Base-by-base conservation (phyloP, 2,113 vertebrate species). In the Poecile atricapillus region DNA sequence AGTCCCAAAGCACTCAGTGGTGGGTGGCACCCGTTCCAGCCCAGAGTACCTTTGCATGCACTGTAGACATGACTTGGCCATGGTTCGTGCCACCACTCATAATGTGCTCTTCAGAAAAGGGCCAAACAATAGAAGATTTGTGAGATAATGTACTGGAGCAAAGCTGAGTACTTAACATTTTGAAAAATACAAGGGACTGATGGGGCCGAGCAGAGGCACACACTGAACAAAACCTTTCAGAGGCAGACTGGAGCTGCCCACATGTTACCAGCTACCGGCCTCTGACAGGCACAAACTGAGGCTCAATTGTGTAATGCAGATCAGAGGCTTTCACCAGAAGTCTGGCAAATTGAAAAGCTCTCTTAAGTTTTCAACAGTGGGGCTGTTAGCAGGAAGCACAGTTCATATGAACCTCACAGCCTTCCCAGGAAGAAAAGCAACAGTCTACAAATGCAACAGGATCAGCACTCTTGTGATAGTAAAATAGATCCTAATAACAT, bases 161-260 rank as follows among this genome's bases (percentile, higher is more conserved):
- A 76, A 94, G 76, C 73, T 67, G 71, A 94, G 84, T 55, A 92
- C 68, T 95, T 93, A 85, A 83, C 93, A 93, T 95, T 94, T 89
- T 76, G 73, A 78, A 80, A 87, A 82, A 64, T 30, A 58, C 77
- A 68, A 90, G 49, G 93, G 78, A 31, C 74, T 4, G 8, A 63
- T 1, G 0, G 1, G 70, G 65, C 46, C 0, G 0, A 92, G 89
- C 91, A 53, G 93, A 93, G 82, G 80, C 90, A 75, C 12, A 60
- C 27, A 60, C 76, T 94, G 93, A 94, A 95, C 85, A 95, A 79
- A 86, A 76, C 63, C 87, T 77, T 85, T 94, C 82, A 96, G 93
- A 93, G 71, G 52, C 86, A 86, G 77, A 31, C 74, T 64, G 88
- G 60, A 84, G 90, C 73, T 94, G 87, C 97, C 94, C 93, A 94